Evolutionary conservation across 2,113 vertebrate genomes (phyloP), one percentile per base, ranked within the genome.

Genomic region (Scytalopus superciliaris): DNA sequence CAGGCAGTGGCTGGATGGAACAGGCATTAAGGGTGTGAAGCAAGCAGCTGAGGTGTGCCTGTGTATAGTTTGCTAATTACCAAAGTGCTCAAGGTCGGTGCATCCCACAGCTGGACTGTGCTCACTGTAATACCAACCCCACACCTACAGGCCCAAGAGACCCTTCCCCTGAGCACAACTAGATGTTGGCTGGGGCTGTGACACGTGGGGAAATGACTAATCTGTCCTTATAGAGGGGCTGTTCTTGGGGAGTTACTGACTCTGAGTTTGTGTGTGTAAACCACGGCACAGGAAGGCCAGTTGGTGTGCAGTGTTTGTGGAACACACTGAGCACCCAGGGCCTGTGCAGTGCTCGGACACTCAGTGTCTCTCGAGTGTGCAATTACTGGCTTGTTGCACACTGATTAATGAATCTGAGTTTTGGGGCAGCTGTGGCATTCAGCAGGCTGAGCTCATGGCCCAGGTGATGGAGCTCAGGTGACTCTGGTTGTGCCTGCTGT

Each of bases 401-500:
- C 15, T 11, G n/a, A 25, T 25, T 4, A 27, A 2, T 15, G 5
- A 73, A 33, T 8, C 57, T 7, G 10, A 15, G 7, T 18, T 9
- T 27, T 6, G 22, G 42, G 42, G 18, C 37, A 37, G 14, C 31
- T 42, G 25, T 64, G 75, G 22, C 23, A 0, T 4, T 25, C 18
- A 2, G 3, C 6, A 40, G 13, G 11, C 7, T 2, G 3, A 49
- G 24, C 25, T 75, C 2, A 0, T 50, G 53, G 22, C 52, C 19
- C 30, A 2, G 24, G 10, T 25, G 7, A 1, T 5, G 21, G 28
- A 59, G 44, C 21, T 68, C 1, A 0, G 40, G 2, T 0, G 0
- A 1, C 11, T 27, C 2, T 4, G 14, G 77, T 33, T 31, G 6
- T 4, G 7, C 28, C 19, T 50, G 44, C 39, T 68, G 10, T 8